Evolutionary conservation across 2,888 invertebrate genomes (phyloP).

Genomic region (Morinoia aosen): DNA sequence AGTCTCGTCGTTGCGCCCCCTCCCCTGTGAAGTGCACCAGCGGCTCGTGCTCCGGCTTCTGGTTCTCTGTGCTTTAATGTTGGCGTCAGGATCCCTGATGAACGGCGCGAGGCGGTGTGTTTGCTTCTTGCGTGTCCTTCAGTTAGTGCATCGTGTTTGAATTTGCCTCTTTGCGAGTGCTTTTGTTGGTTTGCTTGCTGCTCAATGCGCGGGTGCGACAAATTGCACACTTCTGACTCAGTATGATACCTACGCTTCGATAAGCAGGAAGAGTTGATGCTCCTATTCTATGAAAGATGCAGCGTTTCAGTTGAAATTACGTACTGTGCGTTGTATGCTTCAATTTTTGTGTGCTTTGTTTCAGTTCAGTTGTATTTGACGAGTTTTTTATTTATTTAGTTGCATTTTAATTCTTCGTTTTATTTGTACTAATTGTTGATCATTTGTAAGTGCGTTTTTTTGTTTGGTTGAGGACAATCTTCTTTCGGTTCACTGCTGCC

Average conservation of each 20-base stretch:
- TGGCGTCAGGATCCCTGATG: not conserved
- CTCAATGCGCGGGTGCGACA: not conserved
- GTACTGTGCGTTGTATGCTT: not conserved
- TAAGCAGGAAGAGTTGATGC: not conserved
- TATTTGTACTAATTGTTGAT: too few species aligned
- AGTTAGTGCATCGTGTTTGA: not conserved
- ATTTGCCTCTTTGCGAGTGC: not conserved
- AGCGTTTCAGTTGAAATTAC: not conserved
- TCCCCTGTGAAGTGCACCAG: too few species aligned
- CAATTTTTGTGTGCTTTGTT: not conserved
- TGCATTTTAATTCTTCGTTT: too few species aligned
- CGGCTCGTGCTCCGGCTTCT: not conserved
- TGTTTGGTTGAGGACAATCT: too few species aligned
- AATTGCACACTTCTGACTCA: not conserved
- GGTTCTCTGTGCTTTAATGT: slow-evolving; percentile 12
- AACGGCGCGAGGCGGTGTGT: not conserved
- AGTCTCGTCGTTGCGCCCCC: too few species aligned
- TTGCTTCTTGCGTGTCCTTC: not conserved
- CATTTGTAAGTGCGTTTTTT: too few species aligned
- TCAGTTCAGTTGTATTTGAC: not conserved
- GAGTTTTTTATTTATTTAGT: too few species aligned
- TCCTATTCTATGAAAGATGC: not conserved
- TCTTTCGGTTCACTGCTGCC: too few species aligned
- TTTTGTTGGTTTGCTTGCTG: not conserved
- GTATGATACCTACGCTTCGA: not conserved